phyloP scores from a whole-genome alignment of 2,113 vertebrate genomes.

The Python bivittatus region DNA sequence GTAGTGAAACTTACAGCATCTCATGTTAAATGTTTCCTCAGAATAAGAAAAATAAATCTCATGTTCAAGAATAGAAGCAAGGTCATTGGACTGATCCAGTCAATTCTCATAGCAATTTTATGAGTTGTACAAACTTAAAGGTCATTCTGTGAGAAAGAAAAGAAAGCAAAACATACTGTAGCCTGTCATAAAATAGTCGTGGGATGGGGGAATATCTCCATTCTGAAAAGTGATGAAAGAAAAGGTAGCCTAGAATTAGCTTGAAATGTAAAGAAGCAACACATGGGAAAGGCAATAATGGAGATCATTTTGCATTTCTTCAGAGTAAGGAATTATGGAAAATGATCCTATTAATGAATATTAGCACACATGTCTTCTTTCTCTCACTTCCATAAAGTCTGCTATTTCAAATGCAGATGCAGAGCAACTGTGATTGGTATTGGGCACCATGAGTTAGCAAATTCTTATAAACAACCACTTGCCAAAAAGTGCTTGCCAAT shows the following conservation, averaged over 20 bases:
- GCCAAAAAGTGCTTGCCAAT: neutral
- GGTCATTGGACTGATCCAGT: neutral
- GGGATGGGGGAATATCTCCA: neutral
- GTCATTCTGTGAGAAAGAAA: neutral
- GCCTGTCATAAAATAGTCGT: neutral
- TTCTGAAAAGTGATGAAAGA: neutral
- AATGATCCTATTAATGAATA: neutral
- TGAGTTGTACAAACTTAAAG: neutral
- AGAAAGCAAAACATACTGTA: neutral
- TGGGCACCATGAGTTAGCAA: neutral
- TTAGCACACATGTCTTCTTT: neutral
- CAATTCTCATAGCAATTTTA: neutral
- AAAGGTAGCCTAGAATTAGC: neutral
- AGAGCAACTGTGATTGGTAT: too few species aligned
- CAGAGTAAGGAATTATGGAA: neutral
- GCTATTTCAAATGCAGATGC: neutral
- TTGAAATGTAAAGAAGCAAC: neutral
- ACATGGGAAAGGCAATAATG: neutral
- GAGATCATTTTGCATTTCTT: neutral
- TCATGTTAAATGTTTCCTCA: neutral
- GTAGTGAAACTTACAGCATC: neutral
- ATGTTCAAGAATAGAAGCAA: neutral
- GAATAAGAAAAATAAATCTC: neutral
- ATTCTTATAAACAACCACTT: neutral
- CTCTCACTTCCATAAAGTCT: neutral